These are phyloP conservation scores for Leptinotarsa haldemani DNA, from an alignment of 2,888 invertebrate species.

Conservation along the genomic window DNA sequence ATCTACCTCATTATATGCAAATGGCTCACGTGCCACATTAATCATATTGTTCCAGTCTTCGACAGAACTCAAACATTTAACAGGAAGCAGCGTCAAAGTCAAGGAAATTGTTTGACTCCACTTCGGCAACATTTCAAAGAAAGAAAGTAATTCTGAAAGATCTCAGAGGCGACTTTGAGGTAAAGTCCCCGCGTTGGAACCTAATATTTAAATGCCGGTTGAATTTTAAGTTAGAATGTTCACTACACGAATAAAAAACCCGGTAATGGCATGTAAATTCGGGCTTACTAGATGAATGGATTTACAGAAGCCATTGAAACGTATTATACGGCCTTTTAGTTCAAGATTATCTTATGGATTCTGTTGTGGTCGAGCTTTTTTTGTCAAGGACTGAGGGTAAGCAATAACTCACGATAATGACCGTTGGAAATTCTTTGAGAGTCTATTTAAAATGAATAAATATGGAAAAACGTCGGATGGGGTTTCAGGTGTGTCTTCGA, in stretches of 20 bases:
- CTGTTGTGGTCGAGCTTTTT: slow-evolving; percentile 21
- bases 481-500: neutral
- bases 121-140: slow-evolving; percentile 8
- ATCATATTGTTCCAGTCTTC: slow-evolving; percentile 4
- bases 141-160: slow-evolving; percentile 22
- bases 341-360: slow-evolving; percentile 32
- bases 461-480: neutral
- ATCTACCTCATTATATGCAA: slow-evolving; percentile 38
- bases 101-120: neutral
- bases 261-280: slow-evolving; percentile 44
- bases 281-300: slow-evolving; percentile 38
- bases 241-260: slow-evolving; percentile 44
- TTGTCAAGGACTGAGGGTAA: slow-evolving; percentile 5
- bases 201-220: slow-evolving; percentile 37
- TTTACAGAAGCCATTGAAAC: slow-evolving; percentile 42
- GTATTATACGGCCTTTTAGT: slow-evolving; percentile 28
- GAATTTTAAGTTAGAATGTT: slow-evolving; percentile 39
- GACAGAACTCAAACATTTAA: neutral
- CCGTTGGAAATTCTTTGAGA: neutral
- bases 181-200: slow-evolving; percentile 32
- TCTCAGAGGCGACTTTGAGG: slow-evolving; percentile 13
- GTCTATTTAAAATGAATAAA: slow-evolving; percentile 5
- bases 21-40: slow-evolving; percentile 21
- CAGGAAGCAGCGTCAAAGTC: slow-evolving; percentile 16
- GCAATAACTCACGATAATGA: neutral